Conservation (phyloP, 2,113 vertebrate species). For the Vulpes lagopus region DNA sequence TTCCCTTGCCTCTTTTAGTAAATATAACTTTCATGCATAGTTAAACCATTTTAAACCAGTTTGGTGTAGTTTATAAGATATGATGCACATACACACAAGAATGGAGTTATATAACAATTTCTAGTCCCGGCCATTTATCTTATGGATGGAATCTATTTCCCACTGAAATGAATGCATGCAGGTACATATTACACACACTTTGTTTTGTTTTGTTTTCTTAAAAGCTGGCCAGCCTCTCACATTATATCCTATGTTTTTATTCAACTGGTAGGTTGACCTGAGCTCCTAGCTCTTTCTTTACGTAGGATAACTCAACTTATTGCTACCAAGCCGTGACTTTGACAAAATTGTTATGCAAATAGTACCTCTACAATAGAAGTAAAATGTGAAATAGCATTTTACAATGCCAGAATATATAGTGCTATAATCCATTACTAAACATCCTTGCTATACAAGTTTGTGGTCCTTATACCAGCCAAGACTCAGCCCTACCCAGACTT, state of each 20-base stretch:
- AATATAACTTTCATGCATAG: slow-evolving; percentile 24
- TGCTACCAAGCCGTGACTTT: background rate
- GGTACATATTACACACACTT: background rate
- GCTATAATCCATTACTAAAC: background rate
- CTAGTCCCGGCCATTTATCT: background rate
- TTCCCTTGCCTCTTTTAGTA: background rate
- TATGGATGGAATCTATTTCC: background rate
- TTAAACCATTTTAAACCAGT: slow-evolving; percentile 15
- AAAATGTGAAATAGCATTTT: slow-evolving; percentile 29
- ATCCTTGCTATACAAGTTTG: background rate
- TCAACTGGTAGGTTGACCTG: background rate
- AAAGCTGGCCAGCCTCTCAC: background rate
- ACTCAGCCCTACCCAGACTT: background rate
- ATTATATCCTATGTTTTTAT: background rate
- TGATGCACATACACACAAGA: background rate
- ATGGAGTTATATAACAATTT: background rate
- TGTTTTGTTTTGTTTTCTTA: background rate
- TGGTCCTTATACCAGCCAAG: background rate
- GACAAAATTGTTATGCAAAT: background rate
- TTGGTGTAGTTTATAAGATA: background rate
- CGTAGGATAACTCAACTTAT: background rate
- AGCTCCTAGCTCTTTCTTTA: background rate
- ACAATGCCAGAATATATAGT: slow-evolving; percentile 6
- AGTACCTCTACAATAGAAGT: slow-evolving; percentile 8
- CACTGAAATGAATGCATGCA: background rate